Conservation (phyloP, 2,113 vertebrate genomes). For the Erinaceus europaeus region DNA sequence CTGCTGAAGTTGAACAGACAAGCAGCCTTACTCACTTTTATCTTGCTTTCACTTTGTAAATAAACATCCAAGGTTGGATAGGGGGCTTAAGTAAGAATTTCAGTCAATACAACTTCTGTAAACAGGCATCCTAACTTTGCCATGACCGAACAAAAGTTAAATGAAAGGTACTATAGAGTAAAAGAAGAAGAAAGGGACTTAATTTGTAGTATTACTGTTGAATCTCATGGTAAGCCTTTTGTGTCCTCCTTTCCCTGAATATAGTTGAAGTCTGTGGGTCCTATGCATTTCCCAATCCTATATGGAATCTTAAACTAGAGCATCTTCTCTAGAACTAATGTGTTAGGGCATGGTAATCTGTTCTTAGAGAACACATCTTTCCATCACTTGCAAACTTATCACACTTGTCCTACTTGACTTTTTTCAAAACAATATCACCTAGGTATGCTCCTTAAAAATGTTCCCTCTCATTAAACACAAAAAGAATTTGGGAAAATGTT, state of each 20-base stretch:
- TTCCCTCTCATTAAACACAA: constrained; percentile 34
- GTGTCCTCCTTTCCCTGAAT: neutral
- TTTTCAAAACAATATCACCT: constrained; percentile 4
- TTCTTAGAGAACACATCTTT: constrained; percentile 18
- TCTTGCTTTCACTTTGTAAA: neutral
- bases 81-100: neutral
- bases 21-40: neutral
- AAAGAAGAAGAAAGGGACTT: neutral
- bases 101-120: neutral
- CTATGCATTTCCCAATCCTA: neutral
- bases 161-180: neutral
- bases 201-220: neutral
- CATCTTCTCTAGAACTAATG: neutral
- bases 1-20: neutral
- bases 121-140: neutral
- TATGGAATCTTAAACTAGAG: neutral
- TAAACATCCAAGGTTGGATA: neutral
- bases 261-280: neutral
- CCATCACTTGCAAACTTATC: constrained; percentile 6
- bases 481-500: constrained; percentile 12
- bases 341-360: neutral
- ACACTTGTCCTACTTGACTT: neutral
- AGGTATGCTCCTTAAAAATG: neutral
- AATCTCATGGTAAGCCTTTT: neutral
- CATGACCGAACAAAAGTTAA: neutral